Evolutionary conservation across 2,113 vertebrate genomes (phyloP), one percentile per base, ranked within the genome.

Genomic region (Noctilio leporinus): DNA sequence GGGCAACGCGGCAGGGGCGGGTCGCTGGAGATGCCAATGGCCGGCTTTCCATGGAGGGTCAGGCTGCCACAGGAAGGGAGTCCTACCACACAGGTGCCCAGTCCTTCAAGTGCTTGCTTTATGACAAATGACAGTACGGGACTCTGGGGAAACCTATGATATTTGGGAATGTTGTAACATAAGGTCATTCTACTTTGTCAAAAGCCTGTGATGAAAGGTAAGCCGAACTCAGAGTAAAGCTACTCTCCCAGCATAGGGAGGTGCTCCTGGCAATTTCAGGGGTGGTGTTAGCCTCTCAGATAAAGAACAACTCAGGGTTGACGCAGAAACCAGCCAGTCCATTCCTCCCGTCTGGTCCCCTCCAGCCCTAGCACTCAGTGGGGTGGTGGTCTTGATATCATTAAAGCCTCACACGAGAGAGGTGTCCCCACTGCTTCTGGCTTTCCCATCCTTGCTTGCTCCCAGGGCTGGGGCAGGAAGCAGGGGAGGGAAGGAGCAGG

Each of bases 151-250:
- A 89, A 94, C 91, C 86, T 35, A 75, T 96, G 93, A 85, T 72
- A 96, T 94, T 95, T 96, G 70, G 89, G 92, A 67, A 87, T 73
- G 96, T 93, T 67, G 0, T 84, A 92, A 89, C 92, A 73, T 86
- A 95, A 97, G 95, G 97, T 94, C 96, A 92, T 81, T 96, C 94
- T 80, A 82, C 93, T 97, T 97, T 91, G 95, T 97, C 96, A 97
- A 96, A 96, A 94, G 40, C 86, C 80, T 80, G 3, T 89, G 92
- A 92, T 38, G 84, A 49, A 78, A 90, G 62, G 83, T 49, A 89
- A 86, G 89, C 64, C 30, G 1, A 91, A 75, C 82, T 86, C 22
- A 8, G 59, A 78, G 59, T 24, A 55, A 92, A 40, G 77, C 57
- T 81, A 9, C 57, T 20, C 77, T 47, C 30, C 45, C 0, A 0